Evolutionary conservation across 2,113 vertebrate genomes (phyloP).

Genomic region (Caranx ignobilis): DNA sequence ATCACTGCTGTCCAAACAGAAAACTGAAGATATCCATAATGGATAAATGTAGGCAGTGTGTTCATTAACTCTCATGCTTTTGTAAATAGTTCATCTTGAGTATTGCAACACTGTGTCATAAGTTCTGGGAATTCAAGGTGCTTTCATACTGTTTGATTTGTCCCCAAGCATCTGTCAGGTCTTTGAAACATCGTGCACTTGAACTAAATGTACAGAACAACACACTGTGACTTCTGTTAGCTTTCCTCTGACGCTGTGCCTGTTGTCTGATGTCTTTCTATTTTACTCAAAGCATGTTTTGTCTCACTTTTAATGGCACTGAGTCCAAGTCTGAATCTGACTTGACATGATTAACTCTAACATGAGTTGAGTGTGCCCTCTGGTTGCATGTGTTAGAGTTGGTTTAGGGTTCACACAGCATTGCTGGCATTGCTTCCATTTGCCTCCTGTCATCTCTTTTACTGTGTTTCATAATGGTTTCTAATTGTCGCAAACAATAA

Average conservation of each 20-base stretch:
- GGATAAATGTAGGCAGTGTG: no score
- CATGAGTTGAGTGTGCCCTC: neutral
- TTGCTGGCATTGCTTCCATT: neutral
- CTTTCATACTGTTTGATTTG: no score
- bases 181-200: neutral
- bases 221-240: neutral
- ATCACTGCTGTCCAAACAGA: no score
- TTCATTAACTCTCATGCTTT: no score
- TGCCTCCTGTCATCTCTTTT: constrained; percentile 1
- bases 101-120: no score
- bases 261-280: neutral
- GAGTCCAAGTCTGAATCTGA: neutral
- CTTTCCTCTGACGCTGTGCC: neutral
- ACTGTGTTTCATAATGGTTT: constrained; percentile 22
- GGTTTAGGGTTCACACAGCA: neutral
- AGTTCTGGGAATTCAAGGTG: no score
- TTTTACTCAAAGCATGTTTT: neutral
- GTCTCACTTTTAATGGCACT: neutral
- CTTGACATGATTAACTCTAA: neutral
- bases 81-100: no score
- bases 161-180: neutral
- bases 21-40: no score
- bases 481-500: constrained; percentile 24
- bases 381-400: neutral
- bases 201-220: neutral